phyloP scores from a whole-genome alignment of 2,113 vertebrate species.

The Himantopus leucocephalus region DNA sequence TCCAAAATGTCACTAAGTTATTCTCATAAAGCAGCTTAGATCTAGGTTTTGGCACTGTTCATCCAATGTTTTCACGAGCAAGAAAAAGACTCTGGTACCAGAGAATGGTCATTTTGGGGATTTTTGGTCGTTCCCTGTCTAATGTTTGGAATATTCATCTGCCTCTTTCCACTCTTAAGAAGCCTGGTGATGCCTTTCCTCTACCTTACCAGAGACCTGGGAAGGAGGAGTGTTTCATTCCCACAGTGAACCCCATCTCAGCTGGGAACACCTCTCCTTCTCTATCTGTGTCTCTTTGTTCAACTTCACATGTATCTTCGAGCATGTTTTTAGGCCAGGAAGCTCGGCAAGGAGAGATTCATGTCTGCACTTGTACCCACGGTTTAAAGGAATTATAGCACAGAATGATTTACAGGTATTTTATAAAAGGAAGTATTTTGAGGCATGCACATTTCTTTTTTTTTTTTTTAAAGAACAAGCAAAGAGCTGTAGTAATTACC shows the following conservation, averaged over 20 bases:
- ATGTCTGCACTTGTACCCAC: background rate
- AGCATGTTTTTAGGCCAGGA: background rate
- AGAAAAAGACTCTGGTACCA: background rate
- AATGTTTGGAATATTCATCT: background rate
- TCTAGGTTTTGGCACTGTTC: background rate
- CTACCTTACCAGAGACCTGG: background rate
- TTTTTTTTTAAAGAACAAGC: background rate
- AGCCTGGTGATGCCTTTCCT: background rate
- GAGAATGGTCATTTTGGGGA: background rate
- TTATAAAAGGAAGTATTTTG: background rate
- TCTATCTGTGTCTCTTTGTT: background rate
- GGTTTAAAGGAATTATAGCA: background rate
- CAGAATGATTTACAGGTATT: slow-evolving; percentile 14
- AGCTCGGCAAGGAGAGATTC: background rate
- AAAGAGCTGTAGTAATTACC: slow-evolving; percentile 51
- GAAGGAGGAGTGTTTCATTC: background rate
- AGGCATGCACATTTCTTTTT: background rate
- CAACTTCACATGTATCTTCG: accelerated
- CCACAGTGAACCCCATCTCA: background rate
- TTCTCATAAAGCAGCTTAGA: background rate
- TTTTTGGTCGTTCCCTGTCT: background rate
- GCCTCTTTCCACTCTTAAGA: background rate
- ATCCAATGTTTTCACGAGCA: background rate
- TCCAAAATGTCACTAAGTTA: background rate
- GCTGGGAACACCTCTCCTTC: background rate